A percentile compares a stretch with the other conserved stretches of the same genome.
These are phyloP conservation scores for Pseudococcus viburni DNA, from an alignment of 2,888 invertebrate genomes.

Conservation along the genomic window DNA sequence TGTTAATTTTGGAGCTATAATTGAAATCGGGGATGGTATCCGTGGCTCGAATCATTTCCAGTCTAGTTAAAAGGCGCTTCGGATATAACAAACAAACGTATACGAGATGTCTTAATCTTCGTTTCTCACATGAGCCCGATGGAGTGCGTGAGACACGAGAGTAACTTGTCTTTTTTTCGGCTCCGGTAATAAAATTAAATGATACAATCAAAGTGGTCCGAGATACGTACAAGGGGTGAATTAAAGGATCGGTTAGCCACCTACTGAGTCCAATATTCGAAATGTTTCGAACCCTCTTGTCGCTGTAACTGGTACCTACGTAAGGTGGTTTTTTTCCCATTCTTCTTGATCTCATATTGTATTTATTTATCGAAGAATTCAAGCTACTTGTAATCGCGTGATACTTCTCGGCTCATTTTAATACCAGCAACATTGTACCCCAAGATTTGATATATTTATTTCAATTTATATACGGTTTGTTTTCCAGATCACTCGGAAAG, in stretches of 20 bases:
- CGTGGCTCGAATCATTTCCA: neutral
- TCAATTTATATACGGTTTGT: constrained; percentile 38
- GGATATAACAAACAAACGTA: constrained; percentile 36
- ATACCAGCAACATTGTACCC: neutral
- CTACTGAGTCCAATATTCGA: constrained; percentile 57
- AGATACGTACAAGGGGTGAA: constrained; percentile 60
- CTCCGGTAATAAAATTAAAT: constrained; percentile 58
- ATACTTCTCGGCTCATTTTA: neutral
- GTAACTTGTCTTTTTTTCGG: constrained; percentile 32
- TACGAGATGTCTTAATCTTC: constrained; percentile 51
- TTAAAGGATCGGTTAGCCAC: constrained; percentile 61
- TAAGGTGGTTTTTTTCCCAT: neutral
- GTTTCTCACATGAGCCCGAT: constrained; percentile 16
- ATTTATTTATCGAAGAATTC: constrained; percentile 47
- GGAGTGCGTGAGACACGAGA: constrained; percentile 58
- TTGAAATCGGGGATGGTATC: constrained; percentile 17
- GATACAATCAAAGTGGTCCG: constrained; percentile 41
- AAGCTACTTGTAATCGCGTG: constrained; percentile 51
- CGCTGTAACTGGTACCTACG: neutral
- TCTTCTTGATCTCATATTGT: constrained; percentile 2
- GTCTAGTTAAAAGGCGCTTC: constrained; percentile 42
- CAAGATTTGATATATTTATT: constrained; percentile 16
- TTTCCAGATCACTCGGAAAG: neutral
- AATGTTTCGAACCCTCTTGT: constrained; percentile 30
- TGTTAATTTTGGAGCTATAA: constrained; percentile 45